Conservation (phyloP, 2,888 invertebrate species). For the Catocala sponsa region DNA sequence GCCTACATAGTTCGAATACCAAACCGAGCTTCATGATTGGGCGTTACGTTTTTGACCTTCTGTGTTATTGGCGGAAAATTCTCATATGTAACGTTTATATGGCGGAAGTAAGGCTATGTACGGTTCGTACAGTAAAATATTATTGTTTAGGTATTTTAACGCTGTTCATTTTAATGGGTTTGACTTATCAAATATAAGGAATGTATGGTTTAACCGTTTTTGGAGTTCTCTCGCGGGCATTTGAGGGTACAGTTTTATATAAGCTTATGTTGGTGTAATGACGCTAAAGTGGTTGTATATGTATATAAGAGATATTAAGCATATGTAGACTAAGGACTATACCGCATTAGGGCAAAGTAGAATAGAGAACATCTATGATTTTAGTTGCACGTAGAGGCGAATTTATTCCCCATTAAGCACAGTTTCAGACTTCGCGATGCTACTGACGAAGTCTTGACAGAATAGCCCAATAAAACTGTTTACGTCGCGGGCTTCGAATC, state of each 20-base stretch:
- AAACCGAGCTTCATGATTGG: conserved; percentile 69
- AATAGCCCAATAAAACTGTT: too few relatives aligned
- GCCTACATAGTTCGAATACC: conserved; percentile 85
- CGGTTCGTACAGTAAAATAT: conserved; percentile 46
- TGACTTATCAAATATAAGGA: conserved; percentile 23
- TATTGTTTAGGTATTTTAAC: conserved; percentile 56
- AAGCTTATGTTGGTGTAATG: not conserved
- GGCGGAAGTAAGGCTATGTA: conserved; percentile 49
- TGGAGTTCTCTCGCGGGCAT: conserved; percentile 1
- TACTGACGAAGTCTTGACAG: too few relatives aligned
- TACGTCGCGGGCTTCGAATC: too few relatives aligned
- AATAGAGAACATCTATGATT: too few relatives aligned
- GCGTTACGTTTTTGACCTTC: conserved; percentile 77
- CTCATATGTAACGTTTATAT: conserved; percentile 62
- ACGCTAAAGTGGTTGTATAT: too few relatives aligned
- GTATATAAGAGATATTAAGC: too few relatives aligned
- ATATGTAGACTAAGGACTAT: too few relatives aligned
- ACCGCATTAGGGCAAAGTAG: too few relatives aligned
- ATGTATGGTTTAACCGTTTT: conserved; percentile 9
- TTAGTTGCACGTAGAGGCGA: too few relatives aligned
- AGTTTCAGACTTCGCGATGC: too few relatives aligned
- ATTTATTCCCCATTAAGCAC: too few relatives aligned
- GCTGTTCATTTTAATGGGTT: conserved; percentile 45
- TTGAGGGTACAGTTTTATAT: not conserved
- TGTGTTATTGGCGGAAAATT: conserved; percentile 73